These are phyloP conservation scores for Leptopterna dolabrata DNA, from an alignment of 2,888 invertebrate genomes.

Conservation along the genomic window DNA sequence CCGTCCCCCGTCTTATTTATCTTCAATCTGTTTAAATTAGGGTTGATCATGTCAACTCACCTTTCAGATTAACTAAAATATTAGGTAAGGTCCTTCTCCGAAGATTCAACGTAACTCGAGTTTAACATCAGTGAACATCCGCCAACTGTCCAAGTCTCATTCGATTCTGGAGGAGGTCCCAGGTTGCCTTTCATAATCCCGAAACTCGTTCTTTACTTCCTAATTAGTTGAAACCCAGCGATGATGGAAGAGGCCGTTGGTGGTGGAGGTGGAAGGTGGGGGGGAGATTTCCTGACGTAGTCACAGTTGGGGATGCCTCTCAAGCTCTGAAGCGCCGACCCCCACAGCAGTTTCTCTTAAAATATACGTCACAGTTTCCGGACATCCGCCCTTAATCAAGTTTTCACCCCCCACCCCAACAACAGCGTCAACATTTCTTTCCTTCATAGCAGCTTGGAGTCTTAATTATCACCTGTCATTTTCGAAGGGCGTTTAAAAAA, in stretches of 20 bases:
- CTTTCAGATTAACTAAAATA: too few relatives aligned
- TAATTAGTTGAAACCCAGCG: slow-evolving; percentile 34
- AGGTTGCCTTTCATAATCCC: background rate
- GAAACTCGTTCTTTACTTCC: slow-evolving; percentile 20
- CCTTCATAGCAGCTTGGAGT: background rate
- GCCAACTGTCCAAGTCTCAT: background rate
- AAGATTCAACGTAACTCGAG: background rate
- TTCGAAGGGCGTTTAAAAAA: too few relatives aligned
- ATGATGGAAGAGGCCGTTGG: background rate
- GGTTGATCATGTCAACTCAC: too few relatives aligned
- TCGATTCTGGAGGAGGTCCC: background rate
- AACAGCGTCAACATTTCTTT: too few relatives aligned
- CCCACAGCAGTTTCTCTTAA: slow-evolving; percentile 8
- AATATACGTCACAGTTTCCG: slow-evolving; percentile 37
- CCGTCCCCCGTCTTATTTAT: too few relatives aligned
- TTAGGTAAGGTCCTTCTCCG: too few relatives aligned
- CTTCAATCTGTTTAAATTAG: too few relatives aligned
- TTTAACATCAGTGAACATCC: background rate
- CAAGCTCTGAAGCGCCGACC: slow-evolving; percentile 19
- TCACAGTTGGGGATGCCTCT: slow-evolving; percentile 20
- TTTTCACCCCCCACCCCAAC: background rate
- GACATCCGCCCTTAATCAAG: slow-evolving; percentile 35
- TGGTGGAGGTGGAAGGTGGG: background rate
- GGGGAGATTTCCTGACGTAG: background rate
- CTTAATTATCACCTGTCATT: background rate